Evolutionary conservation across 2,797 vertebrate species (phyloP), one percentile per base, ranked within the genome.

Genomic region (Macroramphosus scolopax): DNA sequence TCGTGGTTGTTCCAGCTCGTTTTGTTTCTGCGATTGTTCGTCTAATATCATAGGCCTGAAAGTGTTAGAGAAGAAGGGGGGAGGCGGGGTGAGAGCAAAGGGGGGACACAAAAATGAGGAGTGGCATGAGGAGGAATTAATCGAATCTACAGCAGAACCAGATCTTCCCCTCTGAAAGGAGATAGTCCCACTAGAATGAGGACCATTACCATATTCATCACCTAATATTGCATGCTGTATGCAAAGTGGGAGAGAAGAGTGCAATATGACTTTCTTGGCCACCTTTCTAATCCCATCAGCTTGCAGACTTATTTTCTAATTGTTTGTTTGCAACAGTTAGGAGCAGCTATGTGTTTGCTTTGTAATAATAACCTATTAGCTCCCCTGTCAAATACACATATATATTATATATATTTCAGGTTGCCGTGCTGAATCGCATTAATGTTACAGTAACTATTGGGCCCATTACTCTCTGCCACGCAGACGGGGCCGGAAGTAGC

Each of bases 11-110:
- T 91, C 89, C 88, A 90, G 85, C 87, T 90, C 87, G 84, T 90
- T 89, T 90, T 90, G 89, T 91, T 90, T 91, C 87, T 89, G 87
- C 85, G 84, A 89, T 91, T 90, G 90, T 90, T 91, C 87, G 73
- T 89, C 86, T 91, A 89, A 91, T 90, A 89, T 88, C 84, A 87
- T 87, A 82, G 85, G 81, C 87, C 84, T 80, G 81, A 87, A 87
- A 88, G 84, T 87, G 86, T 85, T 79, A 77, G 78, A 48, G 77
- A 76, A 58, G 72, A 75, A 51, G 63, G 56, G 54, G 11, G 30
- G n/a, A 25, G 31, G 15, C 5, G 32, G 36, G 33, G 45, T 33
- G 44, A 32, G 56, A 40, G 36, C 5, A 18, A 51, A 47, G 46
- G 75, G 67, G 68, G 64, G 51, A 38, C 65, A 69, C 77, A 60